phyloP scores from a whole-genome alignment of 2,888 invertebrate species.

The Camponotus fellah region DNA sequence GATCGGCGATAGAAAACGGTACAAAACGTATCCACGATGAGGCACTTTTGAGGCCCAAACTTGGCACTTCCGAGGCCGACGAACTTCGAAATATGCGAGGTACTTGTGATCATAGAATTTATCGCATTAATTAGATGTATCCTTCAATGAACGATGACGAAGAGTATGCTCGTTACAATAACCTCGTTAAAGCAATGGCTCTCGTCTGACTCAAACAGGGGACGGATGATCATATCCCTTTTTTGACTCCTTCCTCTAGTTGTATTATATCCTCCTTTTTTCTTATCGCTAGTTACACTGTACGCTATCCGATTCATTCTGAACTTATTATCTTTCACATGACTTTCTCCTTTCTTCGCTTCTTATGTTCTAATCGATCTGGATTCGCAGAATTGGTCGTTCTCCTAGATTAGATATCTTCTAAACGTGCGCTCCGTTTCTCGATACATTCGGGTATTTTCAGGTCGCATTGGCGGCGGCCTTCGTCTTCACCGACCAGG shows the following conservation, averaged over 20 bases:
- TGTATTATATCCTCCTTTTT: slow-evolving; percentile 60
- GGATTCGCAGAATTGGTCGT: slow-evolving; percentile 31
- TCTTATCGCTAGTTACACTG: slow-evolving; percentile 29
- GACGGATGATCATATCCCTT: slow-evolving; percentile 65
- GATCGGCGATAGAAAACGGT: slow-evolving; percentile 68
- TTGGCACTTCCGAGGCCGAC: slow-evolving; percentile 77
- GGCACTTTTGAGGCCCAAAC: slow-evolving; percentile 84
- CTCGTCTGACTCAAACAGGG: slow-evolving; percentile 58
- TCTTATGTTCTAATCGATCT: slow-evolving; percentile 25
- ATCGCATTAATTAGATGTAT: slow-evolving; percentile 51
- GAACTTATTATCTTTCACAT: slow-evolving; percentile 29
- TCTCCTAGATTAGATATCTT: slow-evolving; percentile 37
- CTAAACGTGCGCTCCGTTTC: slow-evolving; percentile 19
- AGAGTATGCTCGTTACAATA: slow-evolving; percentile 62
- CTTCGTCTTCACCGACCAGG: slow-evolving; percentile 55
- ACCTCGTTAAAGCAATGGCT: slow-evolving; percentile 33
- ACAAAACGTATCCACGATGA: slow-evolving; percentile 81
- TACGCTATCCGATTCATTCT: slow-evolving; percentile 14
- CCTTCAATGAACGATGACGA: slow-evolving; percentile 62
- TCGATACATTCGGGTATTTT: slow-evolving; percentile 62
- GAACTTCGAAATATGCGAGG: slow-evolving; percentile 54
- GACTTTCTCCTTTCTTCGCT: slow-evolving; percentile 13
- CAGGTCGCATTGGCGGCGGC: slow-evolving; percentile 45
- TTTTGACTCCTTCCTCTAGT: neutral
- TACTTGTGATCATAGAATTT: slow-evolving; percentile 65